Evolutionary conservation across 1,140 invertebrate genomes (phyloP).

Genomic region (Achroia grisella): DNA sequence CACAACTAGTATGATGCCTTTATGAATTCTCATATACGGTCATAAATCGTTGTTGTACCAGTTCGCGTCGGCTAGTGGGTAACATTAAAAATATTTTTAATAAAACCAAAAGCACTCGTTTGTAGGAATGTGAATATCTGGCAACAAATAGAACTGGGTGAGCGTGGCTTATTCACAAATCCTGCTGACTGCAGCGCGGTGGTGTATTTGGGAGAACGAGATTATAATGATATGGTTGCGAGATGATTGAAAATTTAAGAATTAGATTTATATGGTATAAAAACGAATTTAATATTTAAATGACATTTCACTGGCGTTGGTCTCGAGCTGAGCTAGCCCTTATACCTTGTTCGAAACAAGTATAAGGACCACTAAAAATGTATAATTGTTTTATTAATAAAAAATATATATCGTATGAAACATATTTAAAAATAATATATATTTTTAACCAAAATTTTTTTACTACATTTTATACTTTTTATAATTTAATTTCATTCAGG

Average conservation of each 20-base stretch:
- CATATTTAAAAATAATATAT: no score
- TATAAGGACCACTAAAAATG: neutral
- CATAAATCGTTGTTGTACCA: no score
- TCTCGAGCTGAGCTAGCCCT: no score
- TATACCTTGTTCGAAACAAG: no score
- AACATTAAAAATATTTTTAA: slow-evolving; percentile 21
- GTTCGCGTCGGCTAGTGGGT: no score
- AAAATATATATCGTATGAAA: no score
- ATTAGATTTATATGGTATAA: neutral
- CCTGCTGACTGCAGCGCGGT: slow-evolving; percentile 35
- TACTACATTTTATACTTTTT: no score
- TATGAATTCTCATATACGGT: no score
- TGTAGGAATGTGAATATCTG: slow-evolving; percentile 29
- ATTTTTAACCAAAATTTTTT: no score
- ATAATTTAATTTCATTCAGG: no score
- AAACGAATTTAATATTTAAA: neutral
- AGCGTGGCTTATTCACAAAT: slow-evolving; percentile 51
- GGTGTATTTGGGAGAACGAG: slow-evolving; percentile 12
- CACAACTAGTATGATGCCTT: no score
- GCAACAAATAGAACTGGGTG: slow-evolving; percentile 42
- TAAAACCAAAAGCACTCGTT: slow-evolving; percentile 28
- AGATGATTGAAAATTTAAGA: neutral
- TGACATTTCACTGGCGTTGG: no score
- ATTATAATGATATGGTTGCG: slow-evolving; percentile 8
- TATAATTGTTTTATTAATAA: neutral